Conservation (phyloP, 1,140 invertebrate genomes). For the Batillaria attramentaria region DNA sequence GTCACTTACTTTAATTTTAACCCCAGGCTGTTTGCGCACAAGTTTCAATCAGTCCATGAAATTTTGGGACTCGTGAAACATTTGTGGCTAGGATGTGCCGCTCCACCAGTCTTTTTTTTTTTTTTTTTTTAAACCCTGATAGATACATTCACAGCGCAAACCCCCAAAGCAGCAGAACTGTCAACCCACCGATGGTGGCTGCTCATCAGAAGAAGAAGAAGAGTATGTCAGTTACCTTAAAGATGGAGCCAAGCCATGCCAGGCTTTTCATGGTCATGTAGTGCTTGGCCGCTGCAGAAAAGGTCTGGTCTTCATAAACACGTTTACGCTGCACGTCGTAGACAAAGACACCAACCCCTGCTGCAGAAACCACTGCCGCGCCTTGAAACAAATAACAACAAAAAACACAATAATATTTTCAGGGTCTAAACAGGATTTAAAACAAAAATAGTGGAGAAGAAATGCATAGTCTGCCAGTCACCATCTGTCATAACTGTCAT, state of each 20-base stretch:
- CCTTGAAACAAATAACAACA: neutral
- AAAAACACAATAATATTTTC: neutral
- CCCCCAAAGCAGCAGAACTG: too few relatives aligned
- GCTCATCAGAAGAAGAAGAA: too few relatives aligned
- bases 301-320: slow-evolving; percentile 10
- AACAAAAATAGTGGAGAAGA: neutral
- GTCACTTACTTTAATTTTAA: too few relatives aligned
- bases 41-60: too few relatives aligned
- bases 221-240: neutral
- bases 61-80: too few relatives aligned
- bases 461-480: neutral
- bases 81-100: too few relatives aligned
- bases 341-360: neutral
- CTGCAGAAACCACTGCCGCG: neutral
- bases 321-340: slow-evolving; percentile 14
- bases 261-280: slow-evolving; percentile 18
- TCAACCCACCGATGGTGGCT: too few relatives aligned
- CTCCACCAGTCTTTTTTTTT: too few relatives aligned
- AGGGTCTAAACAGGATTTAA: neutral
- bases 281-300: neutral
- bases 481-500: neutral
- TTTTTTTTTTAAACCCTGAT: too few relatives aligned
- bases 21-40: too few relatives aligned
- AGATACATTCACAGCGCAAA: too few relatives aligned
- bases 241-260: neutral